A percentile compares a stretch with the other conserved stretches of the same genome.
These are phyloP conservation scores for Psittacula derbiana DNA, from an alignment of 2,797 vertebrate species.

Conservation along the genomic window DNA sequence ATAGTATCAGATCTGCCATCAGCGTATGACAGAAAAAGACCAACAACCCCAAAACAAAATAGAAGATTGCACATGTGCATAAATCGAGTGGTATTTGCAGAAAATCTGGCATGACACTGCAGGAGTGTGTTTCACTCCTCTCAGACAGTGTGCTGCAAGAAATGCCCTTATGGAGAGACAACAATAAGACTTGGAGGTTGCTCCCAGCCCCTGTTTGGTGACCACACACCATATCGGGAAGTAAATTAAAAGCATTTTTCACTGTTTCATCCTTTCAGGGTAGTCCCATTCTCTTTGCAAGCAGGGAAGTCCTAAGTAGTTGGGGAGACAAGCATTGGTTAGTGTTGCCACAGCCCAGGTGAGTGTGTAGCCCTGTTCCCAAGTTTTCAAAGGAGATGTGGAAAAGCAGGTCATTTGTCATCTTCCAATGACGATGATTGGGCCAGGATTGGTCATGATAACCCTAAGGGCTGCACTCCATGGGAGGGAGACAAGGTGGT, in stretches of 20 bases:
- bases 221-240: neutral
- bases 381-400: neutral
- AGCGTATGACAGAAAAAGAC: neutral
- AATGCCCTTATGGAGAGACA: neutral
- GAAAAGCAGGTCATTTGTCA: neutral
- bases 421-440: neutral
- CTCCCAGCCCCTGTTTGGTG: neutral
- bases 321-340: neutral
- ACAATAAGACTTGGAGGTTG: neutral
- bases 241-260: neutral
- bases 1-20: neutral
- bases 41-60: neutral
- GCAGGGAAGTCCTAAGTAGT: neutral
- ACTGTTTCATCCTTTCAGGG: neutral
- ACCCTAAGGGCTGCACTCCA: neutral
- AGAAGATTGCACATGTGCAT: neutral
- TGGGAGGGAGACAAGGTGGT: accelerated
- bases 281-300: neutral
- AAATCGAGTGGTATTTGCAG: neutral
- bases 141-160: neutral
- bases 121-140: accelerated
- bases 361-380: neutral
- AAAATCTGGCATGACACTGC: neutral
- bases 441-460: neutral
- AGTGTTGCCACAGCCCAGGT: neutral